Conservation (phyloP, 1,140 invertebrate genomes). For the Mamestra configurata region DNA sequence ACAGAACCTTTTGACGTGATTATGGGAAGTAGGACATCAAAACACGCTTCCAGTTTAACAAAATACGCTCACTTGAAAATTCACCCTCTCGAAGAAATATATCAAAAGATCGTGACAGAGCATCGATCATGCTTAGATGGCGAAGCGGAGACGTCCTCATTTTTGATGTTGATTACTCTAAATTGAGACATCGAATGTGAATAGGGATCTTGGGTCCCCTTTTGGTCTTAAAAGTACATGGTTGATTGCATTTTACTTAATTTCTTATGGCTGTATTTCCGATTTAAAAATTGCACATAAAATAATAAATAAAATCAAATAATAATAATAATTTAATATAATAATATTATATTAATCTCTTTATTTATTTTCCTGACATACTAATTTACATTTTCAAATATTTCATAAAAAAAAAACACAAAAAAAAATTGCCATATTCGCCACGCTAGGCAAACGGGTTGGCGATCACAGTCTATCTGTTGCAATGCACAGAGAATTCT, state of each 20-base stretch:
- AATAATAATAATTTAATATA: too few species aligned
- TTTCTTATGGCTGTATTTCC: too few species aligned
- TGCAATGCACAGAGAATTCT: too few species aligned
- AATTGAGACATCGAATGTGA: slow-evolving; percentile 18
- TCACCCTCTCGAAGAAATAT: slow-evolving; percentile 37
- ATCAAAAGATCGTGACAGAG: slow-evolving; percentile 34
- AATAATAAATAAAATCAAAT: too few species aligned
- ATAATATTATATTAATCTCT: too few species aligned
- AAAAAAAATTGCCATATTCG: too few species aligned
- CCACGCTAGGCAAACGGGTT: too few species aligned
- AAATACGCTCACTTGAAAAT: slow-evolving; percentile 25
- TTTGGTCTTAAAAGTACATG: not conserved
- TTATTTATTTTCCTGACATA: too few species aligned
- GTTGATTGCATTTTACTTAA: not conserved
- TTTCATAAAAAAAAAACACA: too few species aligned
- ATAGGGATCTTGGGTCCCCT: not conserved
- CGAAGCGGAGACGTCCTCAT: slow-evolving; percentile 3
- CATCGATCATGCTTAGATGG: slow-evolving; percentile 46
- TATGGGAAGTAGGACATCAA: not conserved
- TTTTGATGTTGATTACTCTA: slow-evolving; percentile 44
- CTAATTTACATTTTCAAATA: too few species aligned
- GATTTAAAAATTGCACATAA: too few species aligned
- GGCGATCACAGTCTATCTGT: too few species aligned
- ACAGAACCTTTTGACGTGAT: slow-evolving; percentile 2
- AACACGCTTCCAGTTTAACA: slow-evolving; percentile 19